phyloP scores from a whole-genome alignment of 1,140 invertebrate species.

The Ceratosolen solmsi region DNA sequence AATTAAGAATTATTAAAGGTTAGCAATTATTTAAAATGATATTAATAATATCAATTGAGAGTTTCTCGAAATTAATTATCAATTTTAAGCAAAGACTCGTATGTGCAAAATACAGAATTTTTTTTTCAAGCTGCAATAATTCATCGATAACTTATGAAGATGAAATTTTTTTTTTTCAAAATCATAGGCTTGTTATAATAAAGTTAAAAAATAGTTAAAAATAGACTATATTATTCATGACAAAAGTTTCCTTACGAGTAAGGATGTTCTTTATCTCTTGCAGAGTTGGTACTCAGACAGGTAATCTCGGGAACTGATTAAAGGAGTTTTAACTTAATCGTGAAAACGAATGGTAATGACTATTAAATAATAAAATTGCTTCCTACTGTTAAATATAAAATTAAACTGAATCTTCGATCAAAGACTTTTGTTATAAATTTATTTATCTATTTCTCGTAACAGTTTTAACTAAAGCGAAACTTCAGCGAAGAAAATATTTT shows the following conservation, averaged over 20 bases:
- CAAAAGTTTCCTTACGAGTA: neutral
- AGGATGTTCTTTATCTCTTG: conserved; percentile 18
- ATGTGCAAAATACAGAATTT: no score
- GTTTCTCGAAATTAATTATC: no score
- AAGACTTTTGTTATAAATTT: no score
- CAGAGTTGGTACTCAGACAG: neutral
- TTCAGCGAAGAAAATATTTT: neutral
- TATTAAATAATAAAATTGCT: conserved; percentile 27
- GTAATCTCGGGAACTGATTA: conserved; percentile 15
- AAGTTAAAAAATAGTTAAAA: conserved; percentile 11
- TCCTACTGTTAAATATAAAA: conserved; percentile 4
- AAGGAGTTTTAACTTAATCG: conserved; percentile 17
- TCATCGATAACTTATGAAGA: no score
- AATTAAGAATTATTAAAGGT: no score
- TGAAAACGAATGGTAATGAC: conserved; percentile 20
- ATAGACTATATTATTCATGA: neutral
- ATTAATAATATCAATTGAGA: no score
- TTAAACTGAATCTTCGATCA: neutral
- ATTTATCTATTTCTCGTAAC: no score
- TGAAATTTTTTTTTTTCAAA: neutral
- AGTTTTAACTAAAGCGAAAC: no score
- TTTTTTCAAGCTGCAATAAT: no score
- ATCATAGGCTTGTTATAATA: conserved; percentile 9
- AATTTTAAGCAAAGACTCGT: no score
- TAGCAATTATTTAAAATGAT: no score